Evolutionary conservation across 2,113 vertebrate genomes (phyloP).

Genomic region (Indicator indicator): DNA sequence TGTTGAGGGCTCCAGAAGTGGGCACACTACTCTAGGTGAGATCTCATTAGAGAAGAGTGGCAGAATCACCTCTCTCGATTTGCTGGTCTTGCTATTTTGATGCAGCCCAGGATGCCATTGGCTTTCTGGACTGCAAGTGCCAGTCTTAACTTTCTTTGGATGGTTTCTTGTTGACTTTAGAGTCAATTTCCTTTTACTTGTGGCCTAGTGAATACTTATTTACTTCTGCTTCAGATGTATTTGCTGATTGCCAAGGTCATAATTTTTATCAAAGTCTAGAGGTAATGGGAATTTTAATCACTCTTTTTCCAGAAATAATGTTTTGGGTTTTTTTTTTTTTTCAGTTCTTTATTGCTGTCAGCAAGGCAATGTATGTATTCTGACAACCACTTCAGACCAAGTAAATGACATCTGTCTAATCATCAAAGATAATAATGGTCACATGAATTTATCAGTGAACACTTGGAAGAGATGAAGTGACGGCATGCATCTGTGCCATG

Average conservation of each 20-base stretch:
- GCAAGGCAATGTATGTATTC: neutral
- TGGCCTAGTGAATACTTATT: neutral
- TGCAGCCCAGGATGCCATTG: no score
- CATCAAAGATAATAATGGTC: neutral
- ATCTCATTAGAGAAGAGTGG: no score
- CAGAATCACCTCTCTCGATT: no score
- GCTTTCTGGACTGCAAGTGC: no score
- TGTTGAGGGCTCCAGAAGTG: no score
- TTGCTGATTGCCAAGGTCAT: slow-evolving; percentile 9
- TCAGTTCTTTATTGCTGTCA: slow-evolving; percentile 18
- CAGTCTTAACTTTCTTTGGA: neutral
- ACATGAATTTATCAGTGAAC: slow-evolving; percentile 1
- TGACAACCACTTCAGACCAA: neutral
- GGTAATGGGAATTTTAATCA: slow-evolving; percentile 41
- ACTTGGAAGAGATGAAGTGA: neutral
- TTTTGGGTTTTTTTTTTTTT: neutral
- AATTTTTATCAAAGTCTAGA: slow-evolving; percentile 5
- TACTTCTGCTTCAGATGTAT: neutral
- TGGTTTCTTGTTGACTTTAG: neutral
- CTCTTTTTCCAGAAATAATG: neutral
- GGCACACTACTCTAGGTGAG: no score
- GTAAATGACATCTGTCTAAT: neutral
- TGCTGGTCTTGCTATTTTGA: no score
- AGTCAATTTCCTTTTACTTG: neutral
- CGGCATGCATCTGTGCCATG: neutral